phyloP scores from a whole-genome alignment of 2,888 invertebrate species.

The Cheilosia vernalis region DNA sequence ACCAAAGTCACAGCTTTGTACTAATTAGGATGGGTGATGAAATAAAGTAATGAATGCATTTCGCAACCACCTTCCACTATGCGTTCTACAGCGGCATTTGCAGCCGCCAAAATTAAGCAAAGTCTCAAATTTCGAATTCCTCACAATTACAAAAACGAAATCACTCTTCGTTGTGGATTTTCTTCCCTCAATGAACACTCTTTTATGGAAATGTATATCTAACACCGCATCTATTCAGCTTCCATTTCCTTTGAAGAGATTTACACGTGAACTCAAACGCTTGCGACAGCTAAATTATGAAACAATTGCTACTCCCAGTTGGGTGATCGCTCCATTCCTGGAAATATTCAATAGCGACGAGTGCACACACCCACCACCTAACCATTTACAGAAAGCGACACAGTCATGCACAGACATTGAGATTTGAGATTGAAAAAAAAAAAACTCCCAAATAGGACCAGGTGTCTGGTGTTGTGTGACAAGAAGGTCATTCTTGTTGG shows the following conservation, averaged over 20 bases:
- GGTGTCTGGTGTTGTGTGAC: conserved; percentile 73
- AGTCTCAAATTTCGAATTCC: no score
- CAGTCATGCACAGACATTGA: conserved; percentile 51
- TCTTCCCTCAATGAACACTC: no score
- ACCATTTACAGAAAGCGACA: conserved; percentile 42
- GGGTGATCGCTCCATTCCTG: conserved; percentile 53
- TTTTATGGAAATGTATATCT: no score
- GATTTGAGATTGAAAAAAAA: no score
- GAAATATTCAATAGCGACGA: conserved; percentile 41
- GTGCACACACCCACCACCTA: conserved; percentile 58
- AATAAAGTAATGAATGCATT: no score
- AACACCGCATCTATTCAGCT: conserved; percentile 1
- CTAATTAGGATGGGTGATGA: no score
- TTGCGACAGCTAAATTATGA: conserved; percentile 61
- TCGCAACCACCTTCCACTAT: no score
- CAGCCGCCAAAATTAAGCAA: no score
- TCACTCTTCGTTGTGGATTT: no score
- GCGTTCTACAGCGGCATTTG: no score
- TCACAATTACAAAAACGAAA: no score
- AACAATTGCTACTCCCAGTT: conserved; percentile 59
- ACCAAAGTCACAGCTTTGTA: no score
- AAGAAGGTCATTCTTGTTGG: conserved; percentile 73
- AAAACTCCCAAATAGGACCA: conserved; percentile 59
- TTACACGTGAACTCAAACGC: conserved; percentile 49
- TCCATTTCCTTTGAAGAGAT: conserved; percentile 30